These are phyloP conservation scores for Lochmaea crataegi DNA, from an alignment of 2,888 invertebrate species.

Conservation along the genomic window DNA sequence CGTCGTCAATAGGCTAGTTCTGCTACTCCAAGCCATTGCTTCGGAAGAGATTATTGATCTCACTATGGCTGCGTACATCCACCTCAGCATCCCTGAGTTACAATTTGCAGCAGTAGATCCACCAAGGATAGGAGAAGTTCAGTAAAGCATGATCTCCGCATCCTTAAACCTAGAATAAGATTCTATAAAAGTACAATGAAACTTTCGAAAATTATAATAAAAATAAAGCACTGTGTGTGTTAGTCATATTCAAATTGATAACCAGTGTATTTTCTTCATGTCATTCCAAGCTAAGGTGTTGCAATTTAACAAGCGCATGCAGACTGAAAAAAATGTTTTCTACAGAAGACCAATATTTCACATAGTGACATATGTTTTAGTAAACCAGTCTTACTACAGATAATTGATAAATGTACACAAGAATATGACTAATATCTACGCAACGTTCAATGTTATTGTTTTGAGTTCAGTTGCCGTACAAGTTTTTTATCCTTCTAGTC, in stretches of 20 bases:
- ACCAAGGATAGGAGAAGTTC: too few relatives aligned
- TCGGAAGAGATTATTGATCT: too few relatives aligned
- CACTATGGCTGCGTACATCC: too few relatives aligned
- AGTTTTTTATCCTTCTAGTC: not conserved
- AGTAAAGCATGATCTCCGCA: too few relatives aligned
- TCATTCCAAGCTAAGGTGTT: not conserved
- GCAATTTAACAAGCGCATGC: not conserved
- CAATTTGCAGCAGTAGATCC: too few relatives aligned
- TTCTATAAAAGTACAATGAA: too few relatives aligned
- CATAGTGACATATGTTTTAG: not conserved
- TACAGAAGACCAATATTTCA: not conserved
- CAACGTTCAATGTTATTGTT: not conserved
- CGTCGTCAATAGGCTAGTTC: too few relatives aligned
- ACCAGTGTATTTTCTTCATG: not conserved
- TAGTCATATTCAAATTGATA: slow-evolving; percentile 6
- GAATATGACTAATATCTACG: slow-evolving; percentile 3
- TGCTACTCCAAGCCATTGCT: too few relatives aligned
- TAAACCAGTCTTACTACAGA: slow-evolving; percentile 4
- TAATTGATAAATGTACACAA: slow-evolving; percentile 8
- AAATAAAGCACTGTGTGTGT: too few relatives aligned
- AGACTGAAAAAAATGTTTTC: not conserved
- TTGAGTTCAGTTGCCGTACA: not conserved
- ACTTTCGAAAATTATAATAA: too few relatives aligned
- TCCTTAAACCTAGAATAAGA: too few relatives aligned
- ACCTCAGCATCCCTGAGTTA: too few relatives aligned